Evolutionary conservation across 1,140 invertebrate species (phyloP).

Genomic region (Apis dorsata): DNA sequence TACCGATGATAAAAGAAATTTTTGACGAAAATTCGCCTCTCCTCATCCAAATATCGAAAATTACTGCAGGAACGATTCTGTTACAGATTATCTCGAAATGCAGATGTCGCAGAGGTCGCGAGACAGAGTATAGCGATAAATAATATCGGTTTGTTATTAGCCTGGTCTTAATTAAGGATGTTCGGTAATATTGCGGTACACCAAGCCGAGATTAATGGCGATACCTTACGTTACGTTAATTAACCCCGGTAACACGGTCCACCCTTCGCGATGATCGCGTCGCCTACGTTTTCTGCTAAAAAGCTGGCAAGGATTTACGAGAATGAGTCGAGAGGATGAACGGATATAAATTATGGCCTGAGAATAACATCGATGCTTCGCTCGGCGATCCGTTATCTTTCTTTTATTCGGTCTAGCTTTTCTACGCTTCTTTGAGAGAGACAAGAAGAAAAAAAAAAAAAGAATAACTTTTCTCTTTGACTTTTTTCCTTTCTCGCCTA

Average conservation of each 20-base stretch:
- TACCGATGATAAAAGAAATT: too few species aligned
- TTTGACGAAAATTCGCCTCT: too few species aligned
- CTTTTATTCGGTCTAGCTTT: background rate
- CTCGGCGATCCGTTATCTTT: background rate
- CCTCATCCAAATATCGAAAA: background rate
- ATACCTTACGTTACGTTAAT: slow-evolving; percentile 62
- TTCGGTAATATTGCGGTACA: slow-evolving; percentile 53
- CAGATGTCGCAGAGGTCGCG: too few species aligned
- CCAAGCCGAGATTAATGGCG: slow-evolving; percentile 61
- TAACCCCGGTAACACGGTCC: slow-evolving; percentile 46
- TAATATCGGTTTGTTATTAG: slow-evolving; percentile 57
- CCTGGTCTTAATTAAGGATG: slow-evolving; percentile 45
- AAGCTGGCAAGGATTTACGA: slow-evolving; percentile 32
- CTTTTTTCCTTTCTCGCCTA: background rate
- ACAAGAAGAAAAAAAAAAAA: background rate
- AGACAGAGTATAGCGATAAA: slow-evolving; percentile 30
- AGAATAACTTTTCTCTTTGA: background rate
- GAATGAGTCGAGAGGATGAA: background rate
- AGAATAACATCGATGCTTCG: background rate
- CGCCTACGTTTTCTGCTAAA: slow-evolving; percentile 47
- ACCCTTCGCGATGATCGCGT: slow-evolving; percentile 40
- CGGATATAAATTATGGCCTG: background rate
- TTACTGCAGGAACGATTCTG: background rate
- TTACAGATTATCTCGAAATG: slow-evolving; percentile 7
- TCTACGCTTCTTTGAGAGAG: background rate